Base-by-base conservation (phyloP, 2,113 vertebrate species). In the Cryptotis parvus region DNA sequence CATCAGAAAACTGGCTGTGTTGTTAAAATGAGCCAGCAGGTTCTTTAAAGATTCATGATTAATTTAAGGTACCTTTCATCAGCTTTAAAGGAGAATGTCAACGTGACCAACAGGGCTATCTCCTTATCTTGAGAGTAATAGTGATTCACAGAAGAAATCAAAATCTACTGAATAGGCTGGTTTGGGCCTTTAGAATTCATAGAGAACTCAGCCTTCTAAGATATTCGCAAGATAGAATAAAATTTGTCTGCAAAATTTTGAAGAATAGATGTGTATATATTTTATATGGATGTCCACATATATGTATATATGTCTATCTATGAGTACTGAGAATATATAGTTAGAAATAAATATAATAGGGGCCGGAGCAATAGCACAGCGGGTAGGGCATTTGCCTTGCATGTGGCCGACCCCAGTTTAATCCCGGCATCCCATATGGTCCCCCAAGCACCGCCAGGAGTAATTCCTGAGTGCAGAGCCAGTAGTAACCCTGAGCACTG, bases 1-100 rank as follows among this genome's bases (percentile, higher is more conserved):
- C 49, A 92, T 90, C 82, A 66, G 83, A 95, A 65, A 90, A 84
- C 10, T 39, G 20, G 92, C 87, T 84, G 82, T 84, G 69, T 91
- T 94, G 94, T 94, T 65, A 89, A 94, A 95, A 92, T 89, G 75
- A 94, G 70, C 73, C 52, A 61, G n/a, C 6, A 77, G 63, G 55
- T 63, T 90, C 73, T 91, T 95, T 85, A 92, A 83, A 93, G 83
- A 88, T 65, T 94, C 73, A 92, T 87, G 82, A 72, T 94, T 94
- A 80, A 95, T 95, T 95, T 95, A 88, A 95, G 93, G 83, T 69
- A 86, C 58, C 77, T 96, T 93, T 94, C 87, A 94, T 87, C 91
- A 81, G 37, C 74, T 89, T 91, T 77, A 92, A 90, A 94, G 87
- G 79, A 91, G 79, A 93, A 93, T 81, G 83, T 95, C 88, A 94